Conservation (phyloP, 2,113 vertebrate species). For the Nycticryphes semicollaris region DNA sequence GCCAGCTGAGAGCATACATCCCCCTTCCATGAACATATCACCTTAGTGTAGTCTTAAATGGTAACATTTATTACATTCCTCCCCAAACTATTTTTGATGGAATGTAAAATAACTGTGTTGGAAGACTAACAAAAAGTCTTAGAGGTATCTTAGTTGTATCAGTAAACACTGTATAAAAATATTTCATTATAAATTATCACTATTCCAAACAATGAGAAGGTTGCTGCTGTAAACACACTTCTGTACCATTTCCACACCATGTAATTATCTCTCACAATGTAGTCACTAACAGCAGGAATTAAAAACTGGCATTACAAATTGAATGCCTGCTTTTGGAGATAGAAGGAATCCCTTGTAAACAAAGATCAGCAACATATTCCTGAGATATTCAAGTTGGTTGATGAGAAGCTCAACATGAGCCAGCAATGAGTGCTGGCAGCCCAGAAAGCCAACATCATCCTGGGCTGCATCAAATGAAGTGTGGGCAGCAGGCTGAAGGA, state of each 20-base stretch:
- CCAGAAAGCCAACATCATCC: background rate
- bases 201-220: conserved; percentile 44
- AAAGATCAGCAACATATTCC: background rate
- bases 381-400: background rate
- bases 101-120: background rate
- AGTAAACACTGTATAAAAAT: background rate
- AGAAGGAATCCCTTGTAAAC: conserved; percentile 5
- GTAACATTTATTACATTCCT: background rate
- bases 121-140: background rate
- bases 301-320: conserved; percentile 26
- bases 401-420: background rate
- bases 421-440: no score
- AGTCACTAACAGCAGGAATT: conserved; percentile 19
- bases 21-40: background rate
- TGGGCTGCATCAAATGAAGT: background rate
- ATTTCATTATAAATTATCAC: conserved; percentile 3
- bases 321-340: background rate
- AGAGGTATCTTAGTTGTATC: background rate
- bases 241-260: conserved; percentile 3
- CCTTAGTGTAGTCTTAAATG: background rate
- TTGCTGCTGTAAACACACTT: conserved; percentile 38
- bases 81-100: background rate
- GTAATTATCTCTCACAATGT: conserved; percentile 24
- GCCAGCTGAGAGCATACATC: background rate
- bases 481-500: background rate